Evolutionary conservation across 2,113 vertebrate genomes (phyloP).

Genomic region (Perca fluviatilis): DNA sequence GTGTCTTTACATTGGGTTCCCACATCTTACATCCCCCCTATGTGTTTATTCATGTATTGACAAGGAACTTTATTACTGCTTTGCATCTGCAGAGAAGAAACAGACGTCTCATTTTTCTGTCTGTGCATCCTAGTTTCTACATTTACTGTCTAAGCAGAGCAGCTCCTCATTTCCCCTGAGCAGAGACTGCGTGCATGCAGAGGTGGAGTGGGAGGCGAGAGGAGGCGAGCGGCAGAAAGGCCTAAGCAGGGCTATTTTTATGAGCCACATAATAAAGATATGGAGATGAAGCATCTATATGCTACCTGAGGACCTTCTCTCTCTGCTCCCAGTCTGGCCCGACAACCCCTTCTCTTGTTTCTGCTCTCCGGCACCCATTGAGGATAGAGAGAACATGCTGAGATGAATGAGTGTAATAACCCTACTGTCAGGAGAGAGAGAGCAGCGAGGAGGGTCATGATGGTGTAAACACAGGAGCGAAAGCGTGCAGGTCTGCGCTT

Average conservation of each 20-base stretch:
- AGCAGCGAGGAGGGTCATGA: slow-evolving; percentile 60
- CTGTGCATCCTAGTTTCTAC: slow-evolving; percentile 52
- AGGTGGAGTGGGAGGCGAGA: slow-evolving; percentile 65
- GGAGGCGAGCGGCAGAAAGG: slow-evolving; percentile 33
- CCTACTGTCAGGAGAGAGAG: slow-evolving; percentile 58
- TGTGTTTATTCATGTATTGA: background rate
- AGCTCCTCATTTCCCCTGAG: slow-evolving; percentile 65
- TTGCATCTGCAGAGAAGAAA: slow-evolving; percentile 42
- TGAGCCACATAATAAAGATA: slow-evolving; percentile 76
- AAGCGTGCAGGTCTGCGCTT: slow-evolving; percentile 74
- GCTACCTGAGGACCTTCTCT: slow-evolving; percentile 67
- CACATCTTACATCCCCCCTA: background rate
- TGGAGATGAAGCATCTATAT: slow-evolving; percentile 74
- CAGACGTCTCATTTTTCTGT: slow-evolving; percentile 32
- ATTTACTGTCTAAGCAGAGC: slow-evolving; percentile 59
- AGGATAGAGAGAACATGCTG: slow-evolving; percentile 59
- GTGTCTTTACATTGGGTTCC: background rate
- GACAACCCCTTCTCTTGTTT: slow-evolving; percentile 65
- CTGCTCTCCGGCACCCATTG: slow-evolving; percentile 40
- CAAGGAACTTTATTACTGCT: slow-evolving; percentile 28
- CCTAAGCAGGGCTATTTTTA: slow-evolving; percentile 74
- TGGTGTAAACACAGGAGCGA: slow-evolving; percentile 77
- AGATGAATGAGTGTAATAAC: slow-evolving; percentile 81
- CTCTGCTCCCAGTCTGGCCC: slow-evolving; percentile 62
- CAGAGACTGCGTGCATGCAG: slow-evolving; percentile 59